Percentiles rank a stretch among this genome's conserved stretches.
Conservation (phyloP, 2,113 vertebrate species). For the Beaufortia kweichowensis region DNA sequence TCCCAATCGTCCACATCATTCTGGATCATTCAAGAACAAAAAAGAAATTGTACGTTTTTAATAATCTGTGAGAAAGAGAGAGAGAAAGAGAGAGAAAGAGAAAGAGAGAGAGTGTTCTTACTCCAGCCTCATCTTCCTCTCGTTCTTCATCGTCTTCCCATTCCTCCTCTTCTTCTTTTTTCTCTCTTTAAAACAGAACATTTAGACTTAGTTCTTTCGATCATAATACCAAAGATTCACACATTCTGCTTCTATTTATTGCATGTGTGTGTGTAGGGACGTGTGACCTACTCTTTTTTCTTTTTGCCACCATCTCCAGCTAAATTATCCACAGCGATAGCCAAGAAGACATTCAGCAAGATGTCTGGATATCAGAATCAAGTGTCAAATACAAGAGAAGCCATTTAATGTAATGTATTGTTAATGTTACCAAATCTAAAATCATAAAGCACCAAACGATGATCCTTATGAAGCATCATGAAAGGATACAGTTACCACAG, state of each 20-base stretch:
- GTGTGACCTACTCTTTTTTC: constrained; percentile 66
- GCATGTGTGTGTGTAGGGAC: not conserved
- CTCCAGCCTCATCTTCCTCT: constrained; percentile 54
- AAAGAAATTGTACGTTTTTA: not conserved
- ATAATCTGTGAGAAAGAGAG: no score
- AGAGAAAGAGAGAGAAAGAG: no score
- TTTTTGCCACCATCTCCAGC: constrained; percentile 71
- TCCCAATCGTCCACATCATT: constrained; percentile 59
- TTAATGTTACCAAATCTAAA: not conserved
- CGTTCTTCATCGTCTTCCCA: constrained; percentile 58
- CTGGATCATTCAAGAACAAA: constrained; percentile 43
- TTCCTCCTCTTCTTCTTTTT: constrained; percentile 54
- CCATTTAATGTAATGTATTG: not conserved
- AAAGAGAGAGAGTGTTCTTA: constrained; percentile 3
- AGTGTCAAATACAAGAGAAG: constrained; percentile 33
- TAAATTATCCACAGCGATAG: constrained; percentile 78
- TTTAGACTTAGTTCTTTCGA: not conserved
- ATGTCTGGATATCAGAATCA: constrained; percentile 67
- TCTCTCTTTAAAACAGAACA: constrained; percentile 49
- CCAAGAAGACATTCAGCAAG: constrained; percentile 77
- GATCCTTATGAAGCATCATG: no score
- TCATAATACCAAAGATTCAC: not conserved
- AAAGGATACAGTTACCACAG: constrained; percentile 92
- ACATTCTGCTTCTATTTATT: not conserved
- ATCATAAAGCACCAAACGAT: no score